Evolutionary conservation across 2,113 vertebrate genomes (phyloP).

Genomic region (Odocoileus hemionus): DNA sequence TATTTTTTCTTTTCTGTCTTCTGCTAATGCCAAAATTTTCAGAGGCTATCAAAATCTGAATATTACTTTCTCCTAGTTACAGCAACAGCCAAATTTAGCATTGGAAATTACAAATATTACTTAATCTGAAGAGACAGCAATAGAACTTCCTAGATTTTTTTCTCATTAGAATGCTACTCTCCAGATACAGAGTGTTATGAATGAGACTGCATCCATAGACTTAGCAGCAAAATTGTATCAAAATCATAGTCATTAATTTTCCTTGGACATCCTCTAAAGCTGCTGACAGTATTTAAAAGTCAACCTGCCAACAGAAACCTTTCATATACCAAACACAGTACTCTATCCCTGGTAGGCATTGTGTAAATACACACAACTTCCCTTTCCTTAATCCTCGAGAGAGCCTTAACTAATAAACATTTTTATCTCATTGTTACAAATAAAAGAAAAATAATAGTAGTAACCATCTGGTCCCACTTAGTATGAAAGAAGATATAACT

Average conservation of each 20-base stretch:
- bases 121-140: conserved; percentile 7
- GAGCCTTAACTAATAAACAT: neutral
- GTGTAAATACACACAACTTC: neutral
- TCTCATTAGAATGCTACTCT: neutral
- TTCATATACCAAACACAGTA: neutral
- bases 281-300: neutral
- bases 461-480: neutral
- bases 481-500: neutral
- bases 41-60: neutral
- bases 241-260: neutral
- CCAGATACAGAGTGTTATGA: neutral
- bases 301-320: neutral
- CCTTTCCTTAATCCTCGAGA: neutral
- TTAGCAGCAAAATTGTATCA: neutral
- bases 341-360: neutral
- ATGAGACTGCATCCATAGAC: neutral
- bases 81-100: conserved; percentile 3
- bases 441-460: neutral
- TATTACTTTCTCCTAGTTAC: conserved; percentile 5
- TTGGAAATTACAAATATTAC: neutral
- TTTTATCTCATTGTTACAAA: conserved; percentile 1
- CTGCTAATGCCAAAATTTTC: neutral
- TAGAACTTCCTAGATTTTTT: neutral
- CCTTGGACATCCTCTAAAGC: neutral
- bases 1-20: conserved; percentile 3